A percentile compares a stretch with the other conserved stretches of the same genome.
phyloP scores from a whole-genome alignment of 1,140 invertebrate species.

The Limonius californicus region DNA sequence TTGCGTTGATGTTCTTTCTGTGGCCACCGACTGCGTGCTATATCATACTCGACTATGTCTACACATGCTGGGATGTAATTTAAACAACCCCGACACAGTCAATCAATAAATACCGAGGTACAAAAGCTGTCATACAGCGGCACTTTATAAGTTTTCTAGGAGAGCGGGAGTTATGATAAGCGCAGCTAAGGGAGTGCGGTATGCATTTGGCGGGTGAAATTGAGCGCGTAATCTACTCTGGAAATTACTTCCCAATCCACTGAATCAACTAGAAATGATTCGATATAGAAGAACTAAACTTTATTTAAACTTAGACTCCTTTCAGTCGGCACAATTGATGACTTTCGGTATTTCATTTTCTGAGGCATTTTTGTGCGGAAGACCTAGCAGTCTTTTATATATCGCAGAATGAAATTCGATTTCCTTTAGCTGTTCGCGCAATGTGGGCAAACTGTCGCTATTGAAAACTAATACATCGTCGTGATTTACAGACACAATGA shows the following conservation, averaged over 20 bases:
- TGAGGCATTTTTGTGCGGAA: too few relatives aligned
- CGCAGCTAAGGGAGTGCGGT: constrained; percentile 7
- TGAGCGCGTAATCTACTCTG: constrained; percentile 20
- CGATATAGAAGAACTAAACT: background rate
- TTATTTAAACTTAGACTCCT: background rate
- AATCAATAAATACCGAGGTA: background rate
- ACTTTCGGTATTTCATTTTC: background rate
- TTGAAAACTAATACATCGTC: too few relatives aligned
- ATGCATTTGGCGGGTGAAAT: constrained; percentile 23
- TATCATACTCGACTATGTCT: too few relatives aligned
- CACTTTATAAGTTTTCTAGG: background rate
- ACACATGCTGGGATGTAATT: too few relatives aligned
- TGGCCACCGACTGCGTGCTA: too few relatives aligned
- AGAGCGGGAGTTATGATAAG: constrained; percentile 10
- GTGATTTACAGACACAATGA: too few relatives aligned
- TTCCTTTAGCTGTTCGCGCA: too few relatives aligned
- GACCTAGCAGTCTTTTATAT: too few relatives aligned
- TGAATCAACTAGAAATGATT: background rate
- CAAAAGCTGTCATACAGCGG: background rate
- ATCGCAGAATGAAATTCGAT: too few relatives aligned
- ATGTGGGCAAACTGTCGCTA: too few relatives aligned
- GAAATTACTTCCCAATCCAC: constrained; percentile 13
- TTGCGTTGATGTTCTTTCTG: too few relatives aligned
- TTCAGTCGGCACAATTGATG: background rate
- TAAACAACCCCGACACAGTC: too few relatives aligned